Evolutionary conservation across 2,888 invertebrate species (phyloP).

Genomic region (Plusia festucae): DNA sequence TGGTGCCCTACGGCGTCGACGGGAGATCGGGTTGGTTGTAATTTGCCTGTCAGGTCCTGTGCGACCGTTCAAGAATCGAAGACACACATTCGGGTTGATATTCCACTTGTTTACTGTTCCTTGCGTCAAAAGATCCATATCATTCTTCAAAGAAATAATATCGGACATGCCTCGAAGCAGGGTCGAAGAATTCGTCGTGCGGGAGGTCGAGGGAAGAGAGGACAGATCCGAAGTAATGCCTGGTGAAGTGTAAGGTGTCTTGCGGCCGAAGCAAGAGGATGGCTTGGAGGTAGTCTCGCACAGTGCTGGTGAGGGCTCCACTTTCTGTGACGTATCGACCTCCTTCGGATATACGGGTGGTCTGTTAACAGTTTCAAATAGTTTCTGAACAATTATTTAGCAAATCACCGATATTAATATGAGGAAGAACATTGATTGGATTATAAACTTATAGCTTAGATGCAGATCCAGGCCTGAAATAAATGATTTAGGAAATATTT

Average conservation of each 20-base stretch:
- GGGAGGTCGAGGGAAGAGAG: conserved; percentile 85
- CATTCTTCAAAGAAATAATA: conserved; percentile 84
- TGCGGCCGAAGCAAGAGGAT: conserved; percentile 89
- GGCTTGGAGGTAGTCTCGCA: conserved; percentile 90
- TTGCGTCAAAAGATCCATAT: conserved; percentile 17
- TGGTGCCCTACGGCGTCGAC: neutral
- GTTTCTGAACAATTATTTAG: conserved; percentile 19
- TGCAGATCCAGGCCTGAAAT: neutral
- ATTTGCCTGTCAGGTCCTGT: neutral
- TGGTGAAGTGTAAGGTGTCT: conserved; percentile 89
- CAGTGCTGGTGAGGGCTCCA: conserved; percentile 87
- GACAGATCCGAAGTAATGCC: conserved; percentile 87
- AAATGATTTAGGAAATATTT: neutral
- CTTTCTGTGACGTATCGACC: conserved; percentile 89
- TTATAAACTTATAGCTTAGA: neutral
- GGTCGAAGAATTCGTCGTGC: conserved; percentile 85
- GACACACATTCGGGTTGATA: conserved; percentile 7
- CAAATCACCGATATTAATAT: neutral
- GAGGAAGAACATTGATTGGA: neutral
- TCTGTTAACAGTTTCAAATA: conserved; percentile 66
- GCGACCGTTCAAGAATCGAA: conserved; percentile 17
- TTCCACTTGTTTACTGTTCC: conserved; percentile 29
- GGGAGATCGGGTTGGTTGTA: neutral
- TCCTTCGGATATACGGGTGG: conserved; percentile 82
- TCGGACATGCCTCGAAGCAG: conserved; percentile 76